Evolutionary conservation across 2,113 vertebrate genomes (phyloP).

Genomic region (Leucopsar rothschildi): DNA sequence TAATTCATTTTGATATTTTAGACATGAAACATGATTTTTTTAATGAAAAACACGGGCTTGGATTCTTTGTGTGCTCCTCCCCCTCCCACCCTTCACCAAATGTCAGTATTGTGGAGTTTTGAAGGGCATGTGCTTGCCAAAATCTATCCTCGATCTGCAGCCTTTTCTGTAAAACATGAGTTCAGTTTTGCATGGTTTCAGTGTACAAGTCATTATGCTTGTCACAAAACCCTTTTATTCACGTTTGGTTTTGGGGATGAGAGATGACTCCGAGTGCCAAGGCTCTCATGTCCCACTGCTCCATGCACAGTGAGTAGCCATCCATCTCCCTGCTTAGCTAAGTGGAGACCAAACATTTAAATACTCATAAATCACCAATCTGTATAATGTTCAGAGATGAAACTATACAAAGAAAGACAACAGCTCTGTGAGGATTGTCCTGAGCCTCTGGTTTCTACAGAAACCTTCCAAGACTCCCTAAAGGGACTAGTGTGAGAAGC

Average conservation of each 20-base stretch:
- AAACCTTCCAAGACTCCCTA: background rate
- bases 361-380: background rate
- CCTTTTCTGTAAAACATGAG: background rate
- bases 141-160: background rate
- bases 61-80: background rate
- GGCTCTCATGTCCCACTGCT: fast-evolving
- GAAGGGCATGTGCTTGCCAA: background rate
- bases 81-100: background rate
- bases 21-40: background rate
- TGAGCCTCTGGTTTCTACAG: background rate
- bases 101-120: background rate
- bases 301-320: fast-evolving
- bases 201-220: background rate
- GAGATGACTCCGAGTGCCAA: background rate
- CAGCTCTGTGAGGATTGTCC: background rate
- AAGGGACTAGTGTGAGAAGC: background rate
- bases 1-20: background rate
- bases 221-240: background rate
- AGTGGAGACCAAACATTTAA: background rate
- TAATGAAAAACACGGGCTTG: background rate
- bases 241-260: background rate
- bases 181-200: background rate
- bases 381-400: fast-evolving
- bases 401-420: background rate
- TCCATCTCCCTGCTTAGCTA: background rate